These are phyloP conservation scores for Rhipidura dahli DNA, from an alignment of 2,113 vertebrate genomes.

Conservation along the genomic window DNA sequence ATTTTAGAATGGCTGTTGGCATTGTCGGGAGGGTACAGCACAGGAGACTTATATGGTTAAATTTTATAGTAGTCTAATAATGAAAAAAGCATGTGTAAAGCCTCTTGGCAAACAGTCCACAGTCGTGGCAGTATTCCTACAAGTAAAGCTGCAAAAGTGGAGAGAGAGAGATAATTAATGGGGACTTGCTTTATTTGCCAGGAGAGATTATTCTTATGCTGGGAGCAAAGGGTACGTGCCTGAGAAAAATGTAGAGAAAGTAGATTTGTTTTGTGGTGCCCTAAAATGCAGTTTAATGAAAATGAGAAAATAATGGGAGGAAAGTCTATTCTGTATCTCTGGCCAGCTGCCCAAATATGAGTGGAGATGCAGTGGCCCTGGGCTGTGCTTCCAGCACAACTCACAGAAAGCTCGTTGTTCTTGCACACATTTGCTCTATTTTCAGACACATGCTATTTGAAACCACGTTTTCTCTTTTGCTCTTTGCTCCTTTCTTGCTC, in stretches of 20 bases:
- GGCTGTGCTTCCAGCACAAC: conserved; percentile 7
- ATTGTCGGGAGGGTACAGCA: not conserved
- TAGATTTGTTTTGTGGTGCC: conserved; percentile 13
- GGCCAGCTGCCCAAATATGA: conserved; percentile 12
- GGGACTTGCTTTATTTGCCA: conserved; percentile 12
- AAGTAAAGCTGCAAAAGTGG: not conserved
- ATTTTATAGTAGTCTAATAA: conserved; percentile 63
- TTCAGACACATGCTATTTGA: conserved; percentile 16
- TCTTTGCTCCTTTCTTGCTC: not conserved
- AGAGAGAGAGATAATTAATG: conserved; percentile 51
- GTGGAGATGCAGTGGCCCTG: not conserved
- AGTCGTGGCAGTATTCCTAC: not conserved
- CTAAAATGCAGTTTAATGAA: conserved; percentile 48
- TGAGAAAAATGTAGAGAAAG: conserved; percentile 39
- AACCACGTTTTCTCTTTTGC: not conserved
- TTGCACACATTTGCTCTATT: not conserved
- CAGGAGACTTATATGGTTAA: conserved; percentile 66
- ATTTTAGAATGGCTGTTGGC: conserved; percentile 58
- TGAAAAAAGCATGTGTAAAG: conserved; percentile 53
- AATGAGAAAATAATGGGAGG: conserved; percentile 48
- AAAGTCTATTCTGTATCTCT: conserved; percentile 39
- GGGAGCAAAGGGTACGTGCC: not conserved
- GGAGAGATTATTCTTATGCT: conserved; percentile 30
- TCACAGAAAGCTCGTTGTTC: not conserved
- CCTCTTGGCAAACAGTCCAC: conserved; percentile 54